Conservation (phyloP, 2,888 invertebrate species). For the Tetheella fluctuosa region DNA sequence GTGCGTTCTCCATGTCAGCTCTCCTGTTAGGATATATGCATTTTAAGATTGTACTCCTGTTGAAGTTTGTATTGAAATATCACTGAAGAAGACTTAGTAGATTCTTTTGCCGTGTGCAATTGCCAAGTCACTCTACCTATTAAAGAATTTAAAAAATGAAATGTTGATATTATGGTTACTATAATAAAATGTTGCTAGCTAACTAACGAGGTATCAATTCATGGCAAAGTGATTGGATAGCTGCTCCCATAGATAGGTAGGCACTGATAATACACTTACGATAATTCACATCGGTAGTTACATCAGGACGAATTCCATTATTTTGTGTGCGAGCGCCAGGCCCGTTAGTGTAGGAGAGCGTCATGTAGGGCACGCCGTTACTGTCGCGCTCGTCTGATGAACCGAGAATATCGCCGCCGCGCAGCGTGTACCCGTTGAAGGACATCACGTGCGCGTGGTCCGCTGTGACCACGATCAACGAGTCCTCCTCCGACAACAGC, state of each 20-base stretch:
- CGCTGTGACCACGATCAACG: slow-evolving; percentile 89
- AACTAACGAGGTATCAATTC: no score
- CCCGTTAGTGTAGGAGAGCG: slow-evolving; percentile 85
- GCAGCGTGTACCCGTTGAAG: slow-evolving; percentile 86
- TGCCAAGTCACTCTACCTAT: no score
- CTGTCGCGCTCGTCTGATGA: slow-evolving; percentile 54
- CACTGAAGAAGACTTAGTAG: no score
- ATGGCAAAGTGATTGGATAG: neutral
- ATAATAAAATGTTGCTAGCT: no score
- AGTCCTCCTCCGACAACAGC: slow-evolving; percentile 78
- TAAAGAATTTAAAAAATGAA: no score
- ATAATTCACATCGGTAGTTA: slow-evolving; percentile 43
- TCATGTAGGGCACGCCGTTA: slow-evolving; percentile 78
- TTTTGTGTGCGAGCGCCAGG: slow-evolving; percentile 54
- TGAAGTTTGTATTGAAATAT: no score
- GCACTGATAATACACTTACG: slow-evolving; percentile 29
- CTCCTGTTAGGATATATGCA: slow-evolving; percentile 29
- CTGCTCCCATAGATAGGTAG: no score
- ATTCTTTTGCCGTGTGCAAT: no score
- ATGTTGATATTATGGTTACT: no score
- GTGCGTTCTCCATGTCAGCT: slow-evolving; percentile 50
- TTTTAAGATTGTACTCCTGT: no score
- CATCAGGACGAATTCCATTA: slow-evolving; percentile 59
- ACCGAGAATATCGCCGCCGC: slow-evolving; percentile 66
- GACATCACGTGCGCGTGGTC: slow-evolving; percentile 90